These are phyloP conservation scores for Poecilobothrus nobilitatus DNA, from an alignment of 2,888 invertebrate species.

Conservation along the genomic window DNA sequence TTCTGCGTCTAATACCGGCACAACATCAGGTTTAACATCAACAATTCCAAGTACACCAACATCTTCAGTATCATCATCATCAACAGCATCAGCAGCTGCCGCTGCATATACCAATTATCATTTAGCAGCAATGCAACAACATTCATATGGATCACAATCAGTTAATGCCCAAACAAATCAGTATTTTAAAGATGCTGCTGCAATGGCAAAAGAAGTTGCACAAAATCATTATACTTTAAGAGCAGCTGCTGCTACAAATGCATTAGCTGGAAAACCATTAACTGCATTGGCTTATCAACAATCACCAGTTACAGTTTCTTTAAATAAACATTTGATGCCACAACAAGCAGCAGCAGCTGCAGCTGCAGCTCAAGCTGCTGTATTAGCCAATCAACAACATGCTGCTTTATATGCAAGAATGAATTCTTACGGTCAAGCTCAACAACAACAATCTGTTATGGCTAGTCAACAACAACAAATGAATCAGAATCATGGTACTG, in stretches of 20 bases:
- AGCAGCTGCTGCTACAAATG: constrained; percentile 46
- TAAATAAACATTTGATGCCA: constrained; percentile 49
- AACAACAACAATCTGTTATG: constrained; percentile 26
- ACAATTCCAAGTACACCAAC: constrained; percentile 16
- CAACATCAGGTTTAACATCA: constrained; percentile 22
- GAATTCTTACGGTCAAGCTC: constrained; percentile 32
- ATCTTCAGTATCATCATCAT: constrained; percentile 27
- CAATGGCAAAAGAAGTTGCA: constrained; percentile 70
- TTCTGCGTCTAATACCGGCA: constrained; percentile 21
- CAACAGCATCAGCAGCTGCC: constrained; percentile 22
- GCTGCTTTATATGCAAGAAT: constrained; percentile 12
- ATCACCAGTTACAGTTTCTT: constrained; percentile 52
- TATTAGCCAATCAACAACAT: constrained; percentile 28
- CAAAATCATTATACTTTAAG: constrained; percentile 73
- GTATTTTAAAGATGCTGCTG: constrained; percentile 51
- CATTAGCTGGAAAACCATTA: constrained; percentile 45
- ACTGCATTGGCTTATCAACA: constrained; percentile 51
- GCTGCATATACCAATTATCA: background rate
- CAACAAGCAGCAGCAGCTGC: constrained; percentile 26
- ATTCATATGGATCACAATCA: constrained; percentile 22
- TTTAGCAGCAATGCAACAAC: constrained; percentile 16
- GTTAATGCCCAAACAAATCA: constrained; percentile 22
- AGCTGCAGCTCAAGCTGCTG: constrained; percentile 25
- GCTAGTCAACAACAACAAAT: background rate
- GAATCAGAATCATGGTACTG: background rate